Evolutionary conservation across 64 coral and sea anemone species (phyloP), one percentile per base, ranked within the genome.

Genomic region (Orbicella faveolata): DNA sequence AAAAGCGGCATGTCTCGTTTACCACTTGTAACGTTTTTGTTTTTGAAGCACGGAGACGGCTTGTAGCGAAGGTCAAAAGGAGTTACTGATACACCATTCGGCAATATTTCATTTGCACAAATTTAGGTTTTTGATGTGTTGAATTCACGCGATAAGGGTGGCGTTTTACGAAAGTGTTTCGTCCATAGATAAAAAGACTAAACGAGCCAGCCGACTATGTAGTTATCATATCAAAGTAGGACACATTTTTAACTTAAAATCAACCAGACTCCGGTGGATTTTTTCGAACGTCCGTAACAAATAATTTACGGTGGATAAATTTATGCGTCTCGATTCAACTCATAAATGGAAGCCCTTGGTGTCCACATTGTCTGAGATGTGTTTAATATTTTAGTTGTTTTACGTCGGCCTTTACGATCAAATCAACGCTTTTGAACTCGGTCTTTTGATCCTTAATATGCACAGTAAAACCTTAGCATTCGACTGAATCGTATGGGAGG

Each of bases 311-410:
- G 36, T 23, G 10, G 65, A 65, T 30, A 85, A 85, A 85, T 72
- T 85, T 85, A 85, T 85, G 63, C 82, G 37, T 85, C 39, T 53
- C 48, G 36, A 30, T 85, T 85, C 33, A 9, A 69, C 65, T 72
- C 65, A 30, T 34, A 66, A 36, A 73, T 72, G 65, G 36, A 52
- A 72, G 9, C 82, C 41, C 63, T 41, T 52, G 20, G 82, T 41
- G 63, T 85, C 65, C n/a, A n/a, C 82, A 85, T 85, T 72, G 37
- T 41, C 34, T 72, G 2, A 70, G 52, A 73, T 85, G 82, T 73
- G 82, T 85, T 85, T 72, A 79, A 79, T 79, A 72, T 85, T 73
- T 81, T 36, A 81, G 79, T 81, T 81, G 59, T 69, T 85, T 72
- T 30, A 72, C 4, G 37, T 73, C 73, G 52, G 9, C 13, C n/a